Evolutionary conservation across 2,113 vertebrate species (phyloP).

Genomic region (Caranx ignobilis): DNA sequence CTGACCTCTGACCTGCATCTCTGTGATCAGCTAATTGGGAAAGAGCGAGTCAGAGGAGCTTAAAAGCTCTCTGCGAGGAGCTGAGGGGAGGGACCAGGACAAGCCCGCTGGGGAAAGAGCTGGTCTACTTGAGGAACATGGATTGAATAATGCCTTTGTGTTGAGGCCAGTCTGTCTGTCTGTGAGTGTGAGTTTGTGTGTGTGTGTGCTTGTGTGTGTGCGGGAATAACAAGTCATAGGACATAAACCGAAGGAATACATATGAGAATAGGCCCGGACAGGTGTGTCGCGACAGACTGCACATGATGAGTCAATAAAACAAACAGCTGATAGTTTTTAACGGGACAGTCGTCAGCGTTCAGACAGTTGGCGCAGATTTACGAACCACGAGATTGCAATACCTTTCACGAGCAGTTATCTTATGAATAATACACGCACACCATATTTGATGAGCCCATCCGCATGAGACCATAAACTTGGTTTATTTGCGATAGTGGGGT

Average conservation of each 20-base stretch:
- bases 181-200: not conserved
- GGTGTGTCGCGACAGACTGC: constrained; percentile 54
- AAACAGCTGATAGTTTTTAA: constrained; percentile 63
- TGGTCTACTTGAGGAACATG: constrained; percentile 23
- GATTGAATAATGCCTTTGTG: constrained; percentile 69
- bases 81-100: constrained; percentile 20
- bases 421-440: constrained; percentile 75
- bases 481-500: constrained; percentile 66
- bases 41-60: constrained; percentile 43
- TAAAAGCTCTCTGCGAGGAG: constrained; percentile 53
- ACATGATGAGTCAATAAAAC: constrained; percentile 68
- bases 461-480: constrained; percentile 68
- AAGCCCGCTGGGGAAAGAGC: constrained; percentile 23
- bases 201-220: not conserved
- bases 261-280: constrained; percentile 41
- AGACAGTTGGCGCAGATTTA: constrained; percentile 62
- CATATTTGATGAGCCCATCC: constrained; percentile 74
- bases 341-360: constrained; percentile 58
- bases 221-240: constrained; percentile 2
- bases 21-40: constrained; percentile 76
- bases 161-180: constrained; percentile 26
- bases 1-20: constrained; percentile 72
- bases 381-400: constrained; percentile 62
- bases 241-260: constrained; percentile 42
- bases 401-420: constrained; percentile 72